Conservation (phyloP, 2,113 vertebrate species). For the Chaetops frenatus region DNA sequence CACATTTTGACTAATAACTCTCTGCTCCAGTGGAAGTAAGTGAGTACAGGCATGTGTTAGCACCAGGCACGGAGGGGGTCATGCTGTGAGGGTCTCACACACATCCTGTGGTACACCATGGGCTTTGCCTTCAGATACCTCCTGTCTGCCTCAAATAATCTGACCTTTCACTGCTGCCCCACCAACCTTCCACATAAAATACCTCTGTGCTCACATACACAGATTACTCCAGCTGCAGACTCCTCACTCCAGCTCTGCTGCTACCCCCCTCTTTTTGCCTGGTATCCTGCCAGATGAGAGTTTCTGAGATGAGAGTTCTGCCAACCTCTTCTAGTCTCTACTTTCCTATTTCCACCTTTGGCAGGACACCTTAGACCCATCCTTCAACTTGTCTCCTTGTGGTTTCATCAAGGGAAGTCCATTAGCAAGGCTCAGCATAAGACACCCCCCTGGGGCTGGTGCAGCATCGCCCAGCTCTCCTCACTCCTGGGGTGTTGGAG, state of each 20-base stretch:
- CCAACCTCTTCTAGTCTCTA: neutral
- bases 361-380: neutral
- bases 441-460: neutral
- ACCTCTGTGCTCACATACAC: neutral
- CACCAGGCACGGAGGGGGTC: accelerated
- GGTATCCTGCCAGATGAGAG: accelerated
- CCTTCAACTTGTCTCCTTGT: neutral
- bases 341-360: neutral
- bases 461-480: neutral
- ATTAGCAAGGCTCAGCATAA: neutral
- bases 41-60: neutral
- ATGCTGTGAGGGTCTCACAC: neutral
- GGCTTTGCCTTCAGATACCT: neutral
- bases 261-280: neutral
- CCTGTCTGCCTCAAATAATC: neutral
- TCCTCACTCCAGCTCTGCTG: neutral
- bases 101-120: accelerated
- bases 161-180: neutral
- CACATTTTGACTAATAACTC: neutral
- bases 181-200: neutral
- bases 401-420: neutral
- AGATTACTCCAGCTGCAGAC: neutral
- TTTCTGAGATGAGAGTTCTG: neutral
- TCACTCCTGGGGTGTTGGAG: neutral
- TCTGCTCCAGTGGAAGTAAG: neutral